A percentile compares a stretch with the other conserved stretches of the same genome.
Conservation (phyloP, 2,797 vertebrate species). For the Meriones psammophilus region DNA sequence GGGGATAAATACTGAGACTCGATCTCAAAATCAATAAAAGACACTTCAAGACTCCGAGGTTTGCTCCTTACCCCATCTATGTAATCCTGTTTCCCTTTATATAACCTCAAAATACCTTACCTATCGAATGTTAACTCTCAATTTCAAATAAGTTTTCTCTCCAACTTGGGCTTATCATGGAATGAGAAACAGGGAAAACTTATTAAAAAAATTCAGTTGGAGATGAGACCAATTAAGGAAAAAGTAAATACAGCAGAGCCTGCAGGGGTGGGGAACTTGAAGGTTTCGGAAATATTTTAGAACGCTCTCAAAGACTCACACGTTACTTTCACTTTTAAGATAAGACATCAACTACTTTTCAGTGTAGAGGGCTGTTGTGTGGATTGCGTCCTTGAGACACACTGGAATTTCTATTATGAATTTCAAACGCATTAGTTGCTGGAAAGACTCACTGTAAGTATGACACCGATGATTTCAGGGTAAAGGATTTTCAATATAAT, state of each 20-base stretch:
- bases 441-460: neutral
- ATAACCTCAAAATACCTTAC: constrained; percentile 2
- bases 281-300: neutral
- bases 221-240: neutral
- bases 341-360: neutral
- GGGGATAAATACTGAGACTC: neutral
- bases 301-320: neutral
- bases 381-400: neutral
- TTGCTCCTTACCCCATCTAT: neutral
- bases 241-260: neutral
- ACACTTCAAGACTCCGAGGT: neutral
- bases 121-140: neutral
- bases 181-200: neutral
- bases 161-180: constrained; percentile 16
- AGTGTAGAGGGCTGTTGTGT: neutral
- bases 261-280: neutral
- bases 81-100: constrained; percentile 12
- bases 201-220: neutral
- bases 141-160: constrained; percentile 15
- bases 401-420: neutral
- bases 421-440: neutral
- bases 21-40: neutral
- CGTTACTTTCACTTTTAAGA: neutral
- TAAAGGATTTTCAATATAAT: neutral
- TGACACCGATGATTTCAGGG: neutral